Conservation (phyloP, 2,113 vertebrate species). For the Hemiscyllium ocellatum region DNA sequence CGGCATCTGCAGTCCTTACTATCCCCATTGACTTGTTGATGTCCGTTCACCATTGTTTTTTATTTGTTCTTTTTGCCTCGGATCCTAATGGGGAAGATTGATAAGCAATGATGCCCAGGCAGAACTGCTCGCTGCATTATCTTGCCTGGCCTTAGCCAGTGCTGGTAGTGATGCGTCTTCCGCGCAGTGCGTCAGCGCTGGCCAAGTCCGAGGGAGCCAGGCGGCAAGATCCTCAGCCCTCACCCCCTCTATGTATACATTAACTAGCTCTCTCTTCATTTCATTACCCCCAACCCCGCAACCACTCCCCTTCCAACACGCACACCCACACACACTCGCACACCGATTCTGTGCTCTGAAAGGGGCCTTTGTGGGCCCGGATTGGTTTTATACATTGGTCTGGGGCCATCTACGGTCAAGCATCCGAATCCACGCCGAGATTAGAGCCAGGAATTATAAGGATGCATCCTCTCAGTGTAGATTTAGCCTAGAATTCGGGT, state of each 20-base stretch:
- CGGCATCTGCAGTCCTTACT: no score
- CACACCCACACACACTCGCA: not conserved
- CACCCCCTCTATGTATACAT: not conserved
- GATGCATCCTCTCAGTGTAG: not conserved
- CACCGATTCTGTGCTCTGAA: slow-evolving; percentile 41
- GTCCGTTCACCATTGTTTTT: not conserved
- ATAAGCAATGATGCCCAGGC: not conserved
- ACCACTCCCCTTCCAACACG: not conserved
- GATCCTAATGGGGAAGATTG: no score
- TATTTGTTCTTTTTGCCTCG: not conserved
- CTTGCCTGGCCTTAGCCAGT: not conserved
- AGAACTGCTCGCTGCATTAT: not conserved
- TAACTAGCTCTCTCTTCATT: slow-evolving; percentile 49
- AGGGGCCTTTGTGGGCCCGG: slow-evolving; percentile 43
- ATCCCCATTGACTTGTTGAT: not conserved
- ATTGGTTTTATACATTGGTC: slow-evolving; percentile 46
- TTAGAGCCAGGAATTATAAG: not conserved
- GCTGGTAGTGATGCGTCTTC: not conserved
- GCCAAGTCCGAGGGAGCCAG: slow-evolving; percentile 43
- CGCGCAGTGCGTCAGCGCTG: slow-evolving; percentile 53
- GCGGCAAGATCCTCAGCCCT: slow-evolving; percentile 33
- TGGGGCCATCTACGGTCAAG: slow-evolving; percentile 47
- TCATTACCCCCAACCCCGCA: not conserved
- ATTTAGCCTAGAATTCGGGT: no score
- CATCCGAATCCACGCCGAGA: slow-evolving; percentile 17